Evolutionary conservation across 2,797 vertebrate species (phyloP).

Genomic region (Eulemur mongoz): DNA sequence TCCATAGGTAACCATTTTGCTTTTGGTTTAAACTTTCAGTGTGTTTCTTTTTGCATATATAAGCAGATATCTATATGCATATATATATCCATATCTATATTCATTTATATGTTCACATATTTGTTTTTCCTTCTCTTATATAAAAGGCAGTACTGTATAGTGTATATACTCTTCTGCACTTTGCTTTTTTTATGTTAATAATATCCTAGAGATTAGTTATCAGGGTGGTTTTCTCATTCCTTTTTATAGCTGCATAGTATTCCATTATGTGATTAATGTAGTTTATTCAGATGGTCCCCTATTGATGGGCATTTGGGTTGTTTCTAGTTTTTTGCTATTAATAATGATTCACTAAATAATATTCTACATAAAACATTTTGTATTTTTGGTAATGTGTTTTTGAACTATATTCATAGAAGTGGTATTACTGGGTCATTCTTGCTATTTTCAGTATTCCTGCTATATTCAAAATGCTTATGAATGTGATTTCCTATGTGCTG

Average conservation of each 20-base stretch:
- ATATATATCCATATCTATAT: background rate
- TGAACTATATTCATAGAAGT: background rate
- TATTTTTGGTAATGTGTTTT: constrained; percentile 51
- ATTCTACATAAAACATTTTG: background rate
- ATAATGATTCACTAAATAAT: constrained; percentile 15
- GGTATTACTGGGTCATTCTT: background rate
- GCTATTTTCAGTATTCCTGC: background rate
- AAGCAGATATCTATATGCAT: background rate
- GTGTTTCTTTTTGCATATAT: constrained; percentile 13
- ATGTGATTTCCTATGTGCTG: constrained; percentile 38
- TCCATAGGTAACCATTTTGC: background rate
- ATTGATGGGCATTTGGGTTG: background rate
- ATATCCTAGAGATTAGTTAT: background rate
- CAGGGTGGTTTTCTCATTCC: background rate
- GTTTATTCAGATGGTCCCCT: background rate
- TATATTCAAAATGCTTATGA: background rate
- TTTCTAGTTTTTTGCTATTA: constrained; percentile 41
- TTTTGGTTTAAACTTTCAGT: background rate
- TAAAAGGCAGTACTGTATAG: background rate
- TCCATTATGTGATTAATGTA: constrained; percentile 13
- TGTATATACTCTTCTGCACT: background rate
- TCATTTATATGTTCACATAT: background rate
- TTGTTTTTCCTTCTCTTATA: constrained; percentile 6
- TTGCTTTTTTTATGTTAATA: background rate
- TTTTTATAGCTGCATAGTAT: background rate